Percentiles rank a stretch among this genome's conserved stretches.
These are phyloP conservation scores for Morbakka virulenta DNA, from an alignment of 30 jellyfish, hydroid and myxozoan genomes.

Conservation along the genomic window DNA sequence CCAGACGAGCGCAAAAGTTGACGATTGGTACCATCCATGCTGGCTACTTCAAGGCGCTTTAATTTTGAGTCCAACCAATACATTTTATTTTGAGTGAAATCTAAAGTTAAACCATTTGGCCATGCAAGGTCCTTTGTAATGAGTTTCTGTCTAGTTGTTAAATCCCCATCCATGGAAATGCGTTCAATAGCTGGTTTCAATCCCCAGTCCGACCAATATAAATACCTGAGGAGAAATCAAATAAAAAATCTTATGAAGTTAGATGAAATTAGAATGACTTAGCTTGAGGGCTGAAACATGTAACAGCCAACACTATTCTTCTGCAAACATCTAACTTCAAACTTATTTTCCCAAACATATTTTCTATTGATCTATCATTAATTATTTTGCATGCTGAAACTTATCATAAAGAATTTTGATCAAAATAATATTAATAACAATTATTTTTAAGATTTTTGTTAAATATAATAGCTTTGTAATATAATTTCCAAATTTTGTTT, in stretches of 20 bases:
- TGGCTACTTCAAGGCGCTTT: slow-evolving; percentile 70
- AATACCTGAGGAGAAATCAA: slow-evolving; percentile 39
- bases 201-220: slow-evolving; percentile 99
- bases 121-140: slow-evolving; percentile 60
- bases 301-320: too few species aligned
- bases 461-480: too few species aligned
- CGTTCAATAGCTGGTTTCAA: slow-evolving; percentile 71
- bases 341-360: too few species aligned
- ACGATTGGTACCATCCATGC: slow-evolving; percentile 76
- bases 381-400: too few species aligned
- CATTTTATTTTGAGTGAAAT: slow-evolving; percentile 58
- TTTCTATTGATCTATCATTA: too few species aligned
- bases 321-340: too few species aligned
- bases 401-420: too few species aligned
- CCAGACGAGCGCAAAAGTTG: slow-evolving; percentile 12
- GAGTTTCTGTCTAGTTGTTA: slow-evolving; percentile 52
- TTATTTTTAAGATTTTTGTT: too few species aligned
- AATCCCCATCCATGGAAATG: slow-evolving; percentile 90
- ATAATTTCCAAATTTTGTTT: too few species aligned
- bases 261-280: background rate
- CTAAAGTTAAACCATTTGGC: slow-evolving; percentile 94
- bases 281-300: too few species aligned
- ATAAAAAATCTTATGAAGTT: background rate
- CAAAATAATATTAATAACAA: too few species aligned
- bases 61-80: slow-evolving; percentile 91